Base-by-base conservation (phyloP, 2,113 vertebrate genomes). In the Dolichotis patagonum region DNA sequence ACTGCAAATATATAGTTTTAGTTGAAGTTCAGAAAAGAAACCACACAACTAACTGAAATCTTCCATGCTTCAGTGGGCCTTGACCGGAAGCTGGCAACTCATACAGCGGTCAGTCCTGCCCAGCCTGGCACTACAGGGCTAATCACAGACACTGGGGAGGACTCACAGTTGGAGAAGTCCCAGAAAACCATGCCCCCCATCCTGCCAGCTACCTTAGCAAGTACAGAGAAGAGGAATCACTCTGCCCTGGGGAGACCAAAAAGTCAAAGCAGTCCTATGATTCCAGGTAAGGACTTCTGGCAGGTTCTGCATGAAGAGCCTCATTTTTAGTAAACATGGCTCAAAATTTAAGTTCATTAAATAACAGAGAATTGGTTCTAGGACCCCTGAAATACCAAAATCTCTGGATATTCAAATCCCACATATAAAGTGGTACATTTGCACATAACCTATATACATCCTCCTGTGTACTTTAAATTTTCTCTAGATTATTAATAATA, bases 31-130 rank as follows among this genome's bases (percentile, higher is more conserved):
- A 69, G 17, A 60, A 94, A 94, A 90, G 60, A 88, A 80, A 67
- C 11, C 26, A 24, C 65, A 14, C 30, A 62, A 84, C 24, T 96
- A 86, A 97, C 60, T 16, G 10, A 41, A 16, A 49, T 92, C n/a
- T 97, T 93, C 56, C 71, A 11, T 75, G 56, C 38, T 96, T 26
- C 94, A 99, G 99, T 99, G 83, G 98, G 99, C 91, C 95, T 98
- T 1, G 98, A 98, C 88, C 98, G 98, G 65, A 99, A 99, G 98
- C 95, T 97, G 0, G 99, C 99, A 92, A 99, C 98, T 38, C 99
- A 99, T 28, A 62, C 97, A 0, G 98, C 73, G 2, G 96, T 97
- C 38, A 87, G 67, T 10, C 81, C 96, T 38, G 88, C 95, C 46
- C 98, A 97, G 73, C 98, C 98, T 20, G 97, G 80, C 84, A 97